A percentile compares a stretch with the other conserved stretches of the same genome.
Evolutionary conservation across 1,140 invertebrate species (phyloP).

Genomic region (Batillaria attramentaria): DNA sequence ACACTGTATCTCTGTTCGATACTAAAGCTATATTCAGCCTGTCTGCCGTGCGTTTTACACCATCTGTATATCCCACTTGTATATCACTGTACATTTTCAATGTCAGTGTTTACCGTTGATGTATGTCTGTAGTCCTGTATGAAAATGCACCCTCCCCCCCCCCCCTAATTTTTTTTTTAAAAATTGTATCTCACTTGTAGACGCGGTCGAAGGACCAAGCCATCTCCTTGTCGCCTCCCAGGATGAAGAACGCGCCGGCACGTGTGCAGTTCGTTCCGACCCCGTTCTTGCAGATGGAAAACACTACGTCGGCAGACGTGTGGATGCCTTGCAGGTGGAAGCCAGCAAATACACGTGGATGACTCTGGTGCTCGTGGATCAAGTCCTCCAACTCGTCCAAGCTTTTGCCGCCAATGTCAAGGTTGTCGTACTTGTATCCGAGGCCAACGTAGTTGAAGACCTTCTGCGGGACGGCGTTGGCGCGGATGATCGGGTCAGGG

Average conservation of each 20-base stretch:
- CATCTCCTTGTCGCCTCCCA: conserved; percentile 35
- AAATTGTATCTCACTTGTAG: conserved; percentile 37
- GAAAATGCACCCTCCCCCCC: too few species aligned
- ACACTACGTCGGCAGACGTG: conserved; percentile 38
- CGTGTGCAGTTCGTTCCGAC: background rate
- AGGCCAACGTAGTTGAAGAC: conserved; percentile 33
- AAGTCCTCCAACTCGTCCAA: conserved; percentile 31
- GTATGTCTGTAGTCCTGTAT: too few species aligned
- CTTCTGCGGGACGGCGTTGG: background rate
- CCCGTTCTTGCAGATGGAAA: conserved; percentile 28
- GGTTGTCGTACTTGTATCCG: conserved; percentile 33
- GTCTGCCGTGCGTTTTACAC: conserved; percentile 26
- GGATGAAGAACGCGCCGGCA: conserved; percentile 29
- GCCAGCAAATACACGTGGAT: conserved; percentile 43
- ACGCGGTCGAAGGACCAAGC: conserved; percentile 38
- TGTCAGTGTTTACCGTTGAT: too few species aligned
- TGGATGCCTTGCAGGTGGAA: conserved; percentile 42
- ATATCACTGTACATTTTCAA: too few species aligned
- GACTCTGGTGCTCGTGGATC: conserved; percentile 28
- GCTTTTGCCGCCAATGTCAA: conserved; percentile 23
- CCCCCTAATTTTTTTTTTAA: too few species aligned
- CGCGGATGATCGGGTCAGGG: conserved; percentile 16
- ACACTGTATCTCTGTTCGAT: too few species aligned
- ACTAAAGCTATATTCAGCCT: too few species aligned
- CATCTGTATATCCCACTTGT: too few species aligned